Conservation (phyloP, 2,113 vertebrate genomes). For the Neolamprologus sp. region DNA sequence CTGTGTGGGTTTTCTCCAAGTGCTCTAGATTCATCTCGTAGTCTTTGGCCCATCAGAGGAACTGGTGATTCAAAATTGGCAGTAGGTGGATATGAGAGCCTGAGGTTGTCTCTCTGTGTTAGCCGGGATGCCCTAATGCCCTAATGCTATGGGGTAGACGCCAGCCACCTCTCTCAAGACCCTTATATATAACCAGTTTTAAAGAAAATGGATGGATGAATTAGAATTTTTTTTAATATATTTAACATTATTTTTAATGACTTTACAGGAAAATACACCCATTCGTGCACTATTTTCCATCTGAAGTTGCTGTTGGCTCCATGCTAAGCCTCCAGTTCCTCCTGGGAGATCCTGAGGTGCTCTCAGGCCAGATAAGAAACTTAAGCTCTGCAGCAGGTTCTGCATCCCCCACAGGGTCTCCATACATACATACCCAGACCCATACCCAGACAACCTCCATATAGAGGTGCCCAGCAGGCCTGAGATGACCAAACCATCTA, state of each 20-base stretch:
- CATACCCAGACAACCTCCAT: background rate
- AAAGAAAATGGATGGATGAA: background rate
- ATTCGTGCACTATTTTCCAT: background rate
- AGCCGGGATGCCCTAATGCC: background rate
- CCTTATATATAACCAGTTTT: background rate
- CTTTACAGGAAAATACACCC: background rate
- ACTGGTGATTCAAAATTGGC: background rate
- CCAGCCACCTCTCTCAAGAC: background rate
- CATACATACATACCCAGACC: background rate
- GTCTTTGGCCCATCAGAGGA: background rate
- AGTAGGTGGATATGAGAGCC: background rate
- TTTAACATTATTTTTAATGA: background rate
- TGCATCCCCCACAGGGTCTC: background rate
- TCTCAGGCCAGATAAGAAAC: background rate
- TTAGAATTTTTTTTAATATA: accelerated
- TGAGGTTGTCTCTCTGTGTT: background rate
- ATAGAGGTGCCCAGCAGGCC: background rate
- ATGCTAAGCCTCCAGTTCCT: background rate
- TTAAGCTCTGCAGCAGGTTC: background rate
- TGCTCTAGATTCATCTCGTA: background rate
- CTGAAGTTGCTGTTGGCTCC: background rate
- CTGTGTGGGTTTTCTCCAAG: background rate
- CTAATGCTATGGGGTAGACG: accelerated
- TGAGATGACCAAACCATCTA: background rate
- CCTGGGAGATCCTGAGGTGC: background rate